phyloP scores from a whole-genome alignment of 2,113 vertebrate genomes.

The Zingel zingel region DNA sequence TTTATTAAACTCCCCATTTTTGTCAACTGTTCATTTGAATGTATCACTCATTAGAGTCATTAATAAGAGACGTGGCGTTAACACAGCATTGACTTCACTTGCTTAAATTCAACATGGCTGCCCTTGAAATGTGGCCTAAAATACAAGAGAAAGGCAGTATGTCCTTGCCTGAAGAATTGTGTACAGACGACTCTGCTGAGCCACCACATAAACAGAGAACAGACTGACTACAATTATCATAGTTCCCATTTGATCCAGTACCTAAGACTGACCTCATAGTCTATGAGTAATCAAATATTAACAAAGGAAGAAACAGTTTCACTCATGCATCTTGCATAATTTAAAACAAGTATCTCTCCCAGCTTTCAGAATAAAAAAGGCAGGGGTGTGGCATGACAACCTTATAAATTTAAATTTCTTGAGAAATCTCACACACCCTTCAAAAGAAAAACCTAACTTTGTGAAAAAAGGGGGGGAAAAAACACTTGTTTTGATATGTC shows the following conservation, averaged over 20 bases:
- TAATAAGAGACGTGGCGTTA: not conserved
- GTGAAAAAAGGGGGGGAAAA: not conserved
- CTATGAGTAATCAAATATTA: constrained; percentile 42
- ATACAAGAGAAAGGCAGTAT: not conserved
- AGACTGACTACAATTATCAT: constrained; percentile 46
- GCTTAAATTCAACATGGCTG: constrained; percentile 18
- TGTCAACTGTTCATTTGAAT: constrained; percentile 1
- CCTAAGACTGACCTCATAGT: constrained; percentile 12
- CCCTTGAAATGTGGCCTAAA: constrained; percentile 10
- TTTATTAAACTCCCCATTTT: not conserved
- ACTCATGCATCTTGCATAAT: not conserved
- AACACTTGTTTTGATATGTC: not conserved
- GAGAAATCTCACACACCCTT: not conserved
- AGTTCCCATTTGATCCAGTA: constrained; percentile 32
- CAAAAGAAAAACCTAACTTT: not conserved
- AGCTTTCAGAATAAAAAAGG: constrained; percentile 11
- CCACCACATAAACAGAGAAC: constrained; percentile 43
- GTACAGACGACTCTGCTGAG: constrained; percentile 24
- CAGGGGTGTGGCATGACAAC: not conserved
- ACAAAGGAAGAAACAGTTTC: constrained; percentile 17
- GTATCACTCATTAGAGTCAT: not conserved
- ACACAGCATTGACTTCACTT: not conserved
- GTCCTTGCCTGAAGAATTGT: constrained; percentile 36
- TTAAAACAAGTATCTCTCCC: not conserved
- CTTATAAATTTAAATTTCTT: not conserved